These are phyloP conservation scores for Elmis aenea DNA, from an alignment of 2,888 invertebrate species.

Conservation along the genomic window DNA sequence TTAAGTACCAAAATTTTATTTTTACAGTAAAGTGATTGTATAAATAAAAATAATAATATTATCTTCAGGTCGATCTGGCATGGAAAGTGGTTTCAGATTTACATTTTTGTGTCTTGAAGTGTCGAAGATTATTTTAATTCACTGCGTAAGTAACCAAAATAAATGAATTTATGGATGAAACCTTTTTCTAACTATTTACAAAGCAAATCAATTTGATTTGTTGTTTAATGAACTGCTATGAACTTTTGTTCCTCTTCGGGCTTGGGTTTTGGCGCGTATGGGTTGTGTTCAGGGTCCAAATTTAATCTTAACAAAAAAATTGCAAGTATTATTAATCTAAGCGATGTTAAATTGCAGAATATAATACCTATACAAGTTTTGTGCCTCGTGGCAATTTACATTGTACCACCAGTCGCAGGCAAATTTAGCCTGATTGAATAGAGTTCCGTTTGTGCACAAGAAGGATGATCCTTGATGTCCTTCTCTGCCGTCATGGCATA, in stretches of 20 bases:
- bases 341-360: not conserved
- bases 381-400: slow-evolving; percentile 75
- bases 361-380: slow-evolving; percentile 68
- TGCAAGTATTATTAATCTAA: slow-evolving; percentile 3
- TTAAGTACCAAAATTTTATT: no score
- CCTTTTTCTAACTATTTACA: no score
- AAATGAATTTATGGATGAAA: no score
- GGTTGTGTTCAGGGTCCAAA: slow-evolving; percentile 74
- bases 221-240: no score
- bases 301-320: slow-evolving; percentile 59
- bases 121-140: no score
- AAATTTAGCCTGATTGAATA: slow-evolving; percentile 82
- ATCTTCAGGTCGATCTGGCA: no score
- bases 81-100: no score
- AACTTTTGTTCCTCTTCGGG: slow-evolving; percentile 55
- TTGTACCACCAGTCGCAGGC: slow-evolving; percentile 92
- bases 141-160: no score
- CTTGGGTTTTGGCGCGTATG: slow-evolving; percentile 70
- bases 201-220: no score
- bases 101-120: no score
- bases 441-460: slow-evolving; percentile 80
- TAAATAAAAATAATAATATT: no score
- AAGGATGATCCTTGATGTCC: slow-evolving; percentile 79
- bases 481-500: slow-evolving; percentile 82
- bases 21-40: no score